These are phyloP conservation scores for Parnassius glacialis DNA, from an alignment of 2,888 invertebrate species.

Conservation along the genomic window DNA sequence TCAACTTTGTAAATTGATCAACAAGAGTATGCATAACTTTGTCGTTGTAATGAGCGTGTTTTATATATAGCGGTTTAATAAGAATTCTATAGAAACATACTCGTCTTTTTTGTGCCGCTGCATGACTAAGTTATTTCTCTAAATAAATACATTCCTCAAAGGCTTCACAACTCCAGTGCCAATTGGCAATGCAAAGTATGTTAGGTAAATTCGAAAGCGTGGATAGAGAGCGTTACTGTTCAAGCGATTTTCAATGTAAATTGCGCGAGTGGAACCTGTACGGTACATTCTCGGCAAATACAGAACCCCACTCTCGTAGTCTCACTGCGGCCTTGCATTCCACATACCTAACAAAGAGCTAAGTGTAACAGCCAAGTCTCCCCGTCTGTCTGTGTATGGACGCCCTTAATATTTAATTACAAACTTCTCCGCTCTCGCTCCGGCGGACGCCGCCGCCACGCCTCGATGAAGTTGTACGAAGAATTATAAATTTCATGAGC, in stretches of 20 bases:
- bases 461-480: constrained; percentile 51
- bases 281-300: constrained; percentile 32
- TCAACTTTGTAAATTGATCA: no score
- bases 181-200: constrained; percentile 24
- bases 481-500: constrained; percentile 59
- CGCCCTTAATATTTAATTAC: constrained; percentile 68
- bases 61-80: constrained; percentile 3
- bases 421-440: constrained; percentile 52
- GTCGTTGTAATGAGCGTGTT: not conserved
- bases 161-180: constrained; percentile 11
- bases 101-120: constrained; percentile 6
- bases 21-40: no score
- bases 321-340: constrained; percentile 34
- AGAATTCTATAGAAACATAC: constrained; percentile 14
- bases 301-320: constrained; percentile 30
- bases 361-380: constrained; percentile 38
- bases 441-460: constrained; percentile 39
- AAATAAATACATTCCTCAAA: constrained; percentile 21
- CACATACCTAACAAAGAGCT: constrained; percentile 37
- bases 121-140: constrained; percentile 20
- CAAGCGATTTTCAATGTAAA: constrained; percentile 41
- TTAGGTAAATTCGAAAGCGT: constrained; percentile 24
- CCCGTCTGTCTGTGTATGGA: constrained; percentile 45
- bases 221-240: constrained; percentile 29
- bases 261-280: constrained; percentile 37